phyloP scores from a whole-genome alignment of 2,888 invertebrate species.

The Neoscelio sp. region DNA sequence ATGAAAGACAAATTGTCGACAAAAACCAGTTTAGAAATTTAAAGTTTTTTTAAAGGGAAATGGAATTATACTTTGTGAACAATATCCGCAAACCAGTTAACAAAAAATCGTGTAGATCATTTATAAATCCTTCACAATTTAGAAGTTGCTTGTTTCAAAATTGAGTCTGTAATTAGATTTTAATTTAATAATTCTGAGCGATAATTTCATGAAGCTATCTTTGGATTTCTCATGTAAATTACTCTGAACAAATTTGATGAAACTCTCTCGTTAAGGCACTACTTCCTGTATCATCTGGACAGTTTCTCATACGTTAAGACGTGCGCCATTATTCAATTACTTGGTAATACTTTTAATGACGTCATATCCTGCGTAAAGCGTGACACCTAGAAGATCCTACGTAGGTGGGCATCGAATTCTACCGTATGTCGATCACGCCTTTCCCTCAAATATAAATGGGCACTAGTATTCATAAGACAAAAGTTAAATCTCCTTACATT shows the following conservation, averaged over 20 bases:
- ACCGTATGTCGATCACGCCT: constrained; percentile 61
- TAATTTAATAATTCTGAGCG: too few species aligned
- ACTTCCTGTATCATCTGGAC: constrained; percentile 40
- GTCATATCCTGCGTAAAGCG: constrained; percentile 65
- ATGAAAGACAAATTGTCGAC: too few species aligned
- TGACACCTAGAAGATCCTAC: constrained; percentile 56
- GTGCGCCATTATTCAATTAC: constrained; percentile 53
- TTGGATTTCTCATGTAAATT: constrained; percentile 15
- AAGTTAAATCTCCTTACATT: background rate
- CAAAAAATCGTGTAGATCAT: too few species aligned
- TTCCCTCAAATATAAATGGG: constrained; percentile 48
- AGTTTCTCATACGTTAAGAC: constrained; percentile 23
- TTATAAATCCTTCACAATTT: too few species aligned
- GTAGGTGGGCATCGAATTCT: constrained; percentile 55
- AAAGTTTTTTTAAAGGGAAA: too few species aligned
- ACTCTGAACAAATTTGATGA: constrained; percentile 13
- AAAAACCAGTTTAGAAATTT: too few species aligned
- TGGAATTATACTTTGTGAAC: too few species aligned
- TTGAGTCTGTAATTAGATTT: too few species aligned
- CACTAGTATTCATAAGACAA: constrained; percentile 6
- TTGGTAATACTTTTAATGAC: constrained; percentile 44
- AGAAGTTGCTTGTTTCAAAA: too few species aligned
- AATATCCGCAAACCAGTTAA: too few species aligned
- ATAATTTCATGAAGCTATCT: too few species aligned
- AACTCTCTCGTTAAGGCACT: constrained; percentile 21